Base-by-base conservation (phyloP, 1,140 invertebrate genomes). In the Drosophila leontia region DNA sequence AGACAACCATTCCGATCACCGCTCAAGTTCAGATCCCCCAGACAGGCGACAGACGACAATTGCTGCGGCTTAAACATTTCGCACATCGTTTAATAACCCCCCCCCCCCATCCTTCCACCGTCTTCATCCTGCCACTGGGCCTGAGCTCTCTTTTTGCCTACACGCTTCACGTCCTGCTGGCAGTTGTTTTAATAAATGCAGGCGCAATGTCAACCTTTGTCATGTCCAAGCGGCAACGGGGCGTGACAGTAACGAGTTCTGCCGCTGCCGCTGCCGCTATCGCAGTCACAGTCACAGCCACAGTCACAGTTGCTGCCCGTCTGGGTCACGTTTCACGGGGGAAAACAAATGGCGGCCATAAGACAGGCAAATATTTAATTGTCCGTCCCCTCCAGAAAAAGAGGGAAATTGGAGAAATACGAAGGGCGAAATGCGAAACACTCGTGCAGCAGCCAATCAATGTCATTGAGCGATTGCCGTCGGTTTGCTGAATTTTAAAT, bases 131-230 rank as follows among this genome's bases (percentile, higher is more conserved):
- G 26, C 15, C 26, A 1, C 9, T 29, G 15, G 15, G 11, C 13
- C n/a, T 35, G 50, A 37, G 34, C 51, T 37, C 51, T 39, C 53
- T 23, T 45, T 78, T 75, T 82, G 58, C 71, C 65, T 57, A 82
- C 63, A 69, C 79, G 75, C 60, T 78, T 81, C 76, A 70, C 67
- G 34, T 70, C 56, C 72, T 41, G 44, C 76, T 80, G 76, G 76
- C 80, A 80, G 80, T 76, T 82, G 75, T 87, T 87, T 87, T 87
- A 87, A 87, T 87, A 87, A 87, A 87, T 82, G 77, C 80, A 88
- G 61, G 80, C 84, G 51, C 72, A 75, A 57, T 87, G 84, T 87
- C 77, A 87, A 88, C 84, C 84, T 87, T 88, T 84, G 77, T 87
- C 84, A 87, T 87, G 84, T 87, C 77, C 84, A 6, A 74, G 51